Conservation (phyloP, 2,113 vertebrate species). For the Lampris incognitus region DNA sequence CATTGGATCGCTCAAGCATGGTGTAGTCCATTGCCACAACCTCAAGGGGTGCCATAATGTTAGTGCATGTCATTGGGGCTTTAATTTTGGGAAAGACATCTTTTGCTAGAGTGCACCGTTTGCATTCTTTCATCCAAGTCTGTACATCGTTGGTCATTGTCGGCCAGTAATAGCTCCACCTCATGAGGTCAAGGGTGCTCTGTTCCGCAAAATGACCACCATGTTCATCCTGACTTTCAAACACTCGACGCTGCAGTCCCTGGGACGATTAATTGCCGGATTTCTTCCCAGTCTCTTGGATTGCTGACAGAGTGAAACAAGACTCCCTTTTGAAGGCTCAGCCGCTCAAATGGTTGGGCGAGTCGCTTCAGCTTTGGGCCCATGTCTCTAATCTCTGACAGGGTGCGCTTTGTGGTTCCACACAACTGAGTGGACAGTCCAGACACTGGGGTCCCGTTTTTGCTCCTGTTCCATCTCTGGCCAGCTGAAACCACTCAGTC, state of each 20-base stretch:
- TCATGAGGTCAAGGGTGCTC: background rate
- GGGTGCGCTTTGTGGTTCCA: background rate
- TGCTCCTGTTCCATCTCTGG: slow-evolving; percentile 13
- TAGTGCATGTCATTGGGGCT: too few species aligned
- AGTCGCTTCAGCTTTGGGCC: background rate
- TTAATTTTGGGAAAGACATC: too few species aligned
- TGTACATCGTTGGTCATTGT: background rate
- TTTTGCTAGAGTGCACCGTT: slow-evolving; percentile 1
- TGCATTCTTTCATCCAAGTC: slow-evolving; percentile 8
- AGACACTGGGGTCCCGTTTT: background rate
- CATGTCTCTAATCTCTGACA: background rate
- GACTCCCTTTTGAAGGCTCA: slow-evolving; percentile 14
- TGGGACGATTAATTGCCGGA: background rate
- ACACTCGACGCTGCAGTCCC: too few species aligned
- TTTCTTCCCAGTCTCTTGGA: slow-evolving; percentile 6
- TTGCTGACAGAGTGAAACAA: slow-evolving; percentile 6
- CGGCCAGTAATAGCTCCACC: slow-evolving; percentile 6
- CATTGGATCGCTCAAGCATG: background rate
- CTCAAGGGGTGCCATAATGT: background rate
- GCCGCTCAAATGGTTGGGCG: background rate
- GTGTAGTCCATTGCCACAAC: slow-evolving; percentile 30
- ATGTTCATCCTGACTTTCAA: background rate
- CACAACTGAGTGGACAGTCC: slow-evolving; percentile 9
- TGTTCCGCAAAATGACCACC: background rate
- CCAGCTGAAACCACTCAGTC: background rate